phyloP scores from a whole-genome alignment of 2,888 invertebrate species.

The Desoria tigrina region DNA sequence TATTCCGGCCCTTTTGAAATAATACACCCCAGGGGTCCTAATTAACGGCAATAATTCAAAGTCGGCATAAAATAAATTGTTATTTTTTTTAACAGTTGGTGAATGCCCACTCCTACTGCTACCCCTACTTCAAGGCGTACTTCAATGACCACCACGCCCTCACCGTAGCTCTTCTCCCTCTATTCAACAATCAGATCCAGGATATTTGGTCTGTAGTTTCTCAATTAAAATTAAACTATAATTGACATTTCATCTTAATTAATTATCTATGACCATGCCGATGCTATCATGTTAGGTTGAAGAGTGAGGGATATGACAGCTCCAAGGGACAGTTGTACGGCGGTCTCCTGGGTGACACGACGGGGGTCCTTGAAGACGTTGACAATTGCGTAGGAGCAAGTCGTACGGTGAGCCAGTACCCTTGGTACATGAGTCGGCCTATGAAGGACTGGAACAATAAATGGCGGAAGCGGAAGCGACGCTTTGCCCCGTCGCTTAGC shows the following conservation, averaged over 20 bases:
- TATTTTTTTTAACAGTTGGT: slow-evolving; percentile 3
- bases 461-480: neutral
- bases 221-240: slow-evolving; percentile 10
- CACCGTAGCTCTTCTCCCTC: slow-evolving; percentile 18
- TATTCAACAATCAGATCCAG: slow-evolving; percentile 20
- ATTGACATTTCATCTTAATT: no score
- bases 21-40: no score
- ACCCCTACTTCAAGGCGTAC: slow-evolving; percentile 19
- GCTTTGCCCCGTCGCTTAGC: neutral
- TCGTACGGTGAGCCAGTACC: slow-evolving; percentile 17
- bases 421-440: slow-evolving; percentile 25
- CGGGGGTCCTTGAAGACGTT: slow-evolving; percentile 17
- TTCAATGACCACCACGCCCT: slow-evolving; percentile 23
- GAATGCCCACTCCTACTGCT: slow-evolving; percentile 15
- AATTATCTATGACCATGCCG: no score
- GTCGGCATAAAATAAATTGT: no score
- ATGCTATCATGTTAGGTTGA: no score
- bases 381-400: slow-evolving; percentile 25
- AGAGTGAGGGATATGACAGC: neutral
- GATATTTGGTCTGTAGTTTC: slow-evolving; percentile 13
- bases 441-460: slow-evolving; percentile 7
- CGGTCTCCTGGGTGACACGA: slow-evolving; percentile 25
- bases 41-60: no score
- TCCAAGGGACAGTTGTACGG: slow-evolving; percentile 22
- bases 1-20: no score